Evolutionary conservation across 2,113 vertebrate species (phyloP).

Genomic region (Ivindomyrus marchei): DNA sequence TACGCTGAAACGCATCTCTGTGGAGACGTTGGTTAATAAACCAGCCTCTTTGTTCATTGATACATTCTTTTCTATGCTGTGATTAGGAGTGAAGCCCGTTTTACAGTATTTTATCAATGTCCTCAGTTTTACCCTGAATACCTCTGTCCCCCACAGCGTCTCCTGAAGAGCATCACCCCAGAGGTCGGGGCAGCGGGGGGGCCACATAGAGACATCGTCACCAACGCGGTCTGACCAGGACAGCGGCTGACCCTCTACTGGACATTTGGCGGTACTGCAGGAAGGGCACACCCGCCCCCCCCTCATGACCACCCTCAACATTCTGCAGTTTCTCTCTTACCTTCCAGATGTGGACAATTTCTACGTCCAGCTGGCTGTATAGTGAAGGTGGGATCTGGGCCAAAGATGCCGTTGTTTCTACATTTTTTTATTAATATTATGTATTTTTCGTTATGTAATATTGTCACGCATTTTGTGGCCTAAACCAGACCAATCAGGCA

Average conservation of each 20-base stretch:
- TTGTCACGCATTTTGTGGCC: neutral
- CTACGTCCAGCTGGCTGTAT: neutral
- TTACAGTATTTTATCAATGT: neutral
- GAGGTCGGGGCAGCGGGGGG: neutral
- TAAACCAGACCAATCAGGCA: neutral
- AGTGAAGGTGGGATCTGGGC: neutral
- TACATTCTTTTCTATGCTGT: neutral
- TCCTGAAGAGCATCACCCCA: constrained; percentile 20
- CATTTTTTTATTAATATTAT: neutral
- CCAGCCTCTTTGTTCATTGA: neutral
- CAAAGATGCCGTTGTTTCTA: neutral
- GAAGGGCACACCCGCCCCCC: neutral
- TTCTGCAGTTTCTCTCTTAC: neutral
- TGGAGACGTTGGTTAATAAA: neutral
- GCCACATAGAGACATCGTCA: neutral
- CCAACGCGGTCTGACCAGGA: constrained; percentile 13
- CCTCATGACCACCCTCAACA: neutral
- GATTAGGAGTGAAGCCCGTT: neutral
- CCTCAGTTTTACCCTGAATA: neutral
- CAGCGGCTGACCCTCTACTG: neutral
- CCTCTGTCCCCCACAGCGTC: neutral
- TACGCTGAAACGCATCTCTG: neutral
- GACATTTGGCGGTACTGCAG: neutral
- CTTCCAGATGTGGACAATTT: neutral
- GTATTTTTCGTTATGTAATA: constrained; percentile 2